Evolutionary conservation across 2,888 invertebrate species (phyloP).

Genomic region (Meteorus colon): DNA sequence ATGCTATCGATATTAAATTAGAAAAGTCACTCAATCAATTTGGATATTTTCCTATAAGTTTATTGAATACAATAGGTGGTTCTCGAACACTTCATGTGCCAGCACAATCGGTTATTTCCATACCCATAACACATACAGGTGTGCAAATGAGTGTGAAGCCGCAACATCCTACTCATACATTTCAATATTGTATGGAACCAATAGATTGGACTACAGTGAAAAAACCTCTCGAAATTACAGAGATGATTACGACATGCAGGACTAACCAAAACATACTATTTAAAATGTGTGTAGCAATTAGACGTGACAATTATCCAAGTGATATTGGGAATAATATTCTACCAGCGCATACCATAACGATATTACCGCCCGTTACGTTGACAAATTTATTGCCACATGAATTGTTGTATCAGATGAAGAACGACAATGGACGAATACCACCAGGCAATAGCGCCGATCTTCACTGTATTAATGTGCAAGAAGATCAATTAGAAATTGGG

Average conservation of each 20-base stretch:
- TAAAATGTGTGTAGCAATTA: slow-evolving; percentile 86
- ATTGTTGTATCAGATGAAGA: slow-evolving; percentile 78
- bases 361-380: slow-evolving; percentile 88
- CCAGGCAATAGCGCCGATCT: slow-evolving; percentile 74
- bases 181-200: slow-evolving; percentile 77
- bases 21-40: slow-evolving; percentile 76
- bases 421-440: slow-evolving; percentile 73
- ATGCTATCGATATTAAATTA: slow-evolving; percentile 83
- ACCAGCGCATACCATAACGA: slow-evolving; percentile 90
- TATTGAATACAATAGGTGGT: slow-evolving; percentile 19
- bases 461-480: slow-evolving; percentile 75
- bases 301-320: slow-evolving; percentile 86
- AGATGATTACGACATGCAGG: slow-evolving; percentile 65
- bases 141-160: slow-evolving; percentile 86
- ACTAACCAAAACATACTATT: slow-evolving; percentile 71
- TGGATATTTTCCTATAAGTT: slow-evolving; percentile 53
- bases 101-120: slow-evolving; percentile 79
- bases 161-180: slow-evolving; percentile 73
- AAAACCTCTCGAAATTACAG: slow-evolving; percentile 70
- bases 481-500: slow-evolving; percentile 82
- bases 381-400: slow-evolving; percentile 93
- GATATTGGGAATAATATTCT: slow-evolving; percentile 78
- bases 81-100: slow-evolving; percentile 67
- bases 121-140: slow-evolving; percentile 85
- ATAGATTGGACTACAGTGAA: slow-evolving; percentile 79